A percentile compares a stretch with the other conserved stretches of the same genome.
Evolutionary conservation across 2,888 invertebrate genomes (phyloP).

Genomic region (Neoitamus cyanurus): DNA sequence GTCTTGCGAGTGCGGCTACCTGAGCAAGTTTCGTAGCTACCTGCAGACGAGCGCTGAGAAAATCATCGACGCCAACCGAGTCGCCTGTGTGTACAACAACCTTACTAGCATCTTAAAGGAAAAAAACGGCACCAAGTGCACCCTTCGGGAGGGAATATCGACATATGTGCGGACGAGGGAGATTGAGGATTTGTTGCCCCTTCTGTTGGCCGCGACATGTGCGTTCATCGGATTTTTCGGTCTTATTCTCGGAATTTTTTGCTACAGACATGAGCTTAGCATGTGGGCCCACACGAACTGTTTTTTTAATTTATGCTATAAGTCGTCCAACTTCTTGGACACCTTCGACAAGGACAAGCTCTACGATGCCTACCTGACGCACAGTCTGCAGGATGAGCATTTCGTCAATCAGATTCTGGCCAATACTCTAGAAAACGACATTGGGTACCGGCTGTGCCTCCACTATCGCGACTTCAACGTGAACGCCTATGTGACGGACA

Average conservation of each 20-base stretch:
- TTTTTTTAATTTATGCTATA: conserved; percentile 87
- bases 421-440: conserved; percentile 85
- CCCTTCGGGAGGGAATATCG: conserved; percentile 77
- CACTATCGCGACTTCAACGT: conserved; percentile 93
- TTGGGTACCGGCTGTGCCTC: conserved; percentile 87
- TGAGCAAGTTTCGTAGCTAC: conserved; percentile 83
- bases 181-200: conserved; percentile 84
- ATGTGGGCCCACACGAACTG: conserved; percentile 90
- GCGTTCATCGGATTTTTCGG: conserved; percentile 82
- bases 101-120: conserved; percentile 79
- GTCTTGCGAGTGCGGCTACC: conserved; percentile 90
- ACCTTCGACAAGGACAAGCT: conserved; percentile 83
- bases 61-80: conserved; percentile 80
- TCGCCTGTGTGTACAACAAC: conserved; percentile 82
- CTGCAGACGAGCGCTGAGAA: conserved; percentile 82
- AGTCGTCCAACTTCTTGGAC: conserved; percentile 82
- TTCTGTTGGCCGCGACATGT: conserved; percentile 81
- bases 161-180: conserved; percentile 73
- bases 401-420: conserved; percentile 91
- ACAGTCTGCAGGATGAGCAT: conserved; percentile 91
- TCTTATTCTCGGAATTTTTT: conserved; percentile 81
- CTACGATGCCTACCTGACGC: conserved; percentile 95
- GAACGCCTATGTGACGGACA: conserved; percentile 89
- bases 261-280: conserved; percentile 82
- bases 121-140: conserved; percentile 83